phyloP scores from a whole-genome alignment of 2,888 invertebrate genomes.

The Aproaerema taeniolella region DNA sequence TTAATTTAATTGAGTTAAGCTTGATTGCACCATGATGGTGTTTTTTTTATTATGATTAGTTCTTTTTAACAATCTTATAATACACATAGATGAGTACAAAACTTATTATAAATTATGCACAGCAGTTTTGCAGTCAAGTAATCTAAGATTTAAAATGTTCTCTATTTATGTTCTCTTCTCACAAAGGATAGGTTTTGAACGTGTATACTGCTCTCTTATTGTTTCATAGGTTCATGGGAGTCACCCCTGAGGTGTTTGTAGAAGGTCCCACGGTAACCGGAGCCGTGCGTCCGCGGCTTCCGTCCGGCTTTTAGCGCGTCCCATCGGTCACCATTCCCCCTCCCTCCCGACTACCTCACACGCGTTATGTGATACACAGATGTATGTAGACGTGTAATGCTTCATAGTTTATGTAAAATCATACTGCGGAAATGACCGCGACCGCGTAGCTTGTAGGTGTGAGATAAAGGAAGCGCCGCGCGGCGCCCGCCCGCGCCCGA shows the following conservation, averaged over 20 bases:
- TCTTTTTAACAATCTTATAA: too few species aligned
- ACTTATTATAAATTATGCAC: too few species aligned
- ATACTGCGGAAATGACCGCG: conserved; percentile 26
- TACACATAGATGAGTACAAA: too few species aligned
- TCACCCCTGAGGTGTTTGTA: conserved; percentile 60
- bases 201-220: too few species aligned
- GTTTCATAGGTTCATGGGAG: too few species aligned
- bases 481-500: conserved; percentile 18
- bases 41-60: too few species aligned
- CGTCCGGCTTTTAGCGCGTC: conserved; percentile 75
- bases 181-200: too few species aligned
- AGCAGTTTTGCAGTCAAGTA: too few species aligned
- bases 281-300: conserved; percentile 70
- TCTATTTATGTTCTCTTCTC: too few species aligned
- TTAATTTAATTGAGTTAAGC: too few species aligned
- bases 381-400: conserved; percentile 13
- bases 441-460: conserved; percentile 40
- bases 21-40: too few species aligned
- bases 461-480: conserved; percentile 44
- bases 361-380: neutral
- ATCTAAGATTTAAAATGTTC: too few species aligned
- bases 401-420: conserved; percentile 31
- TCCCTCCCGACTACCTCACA: conserved; percentile 21
- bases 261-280: conserved; percentile 71
- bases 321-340: conserved; percentile 55